phyloP scores from a whole-genome alignment of 2,113 vertebrate genomes.

The Himantopus leucocephalus region DNA sequence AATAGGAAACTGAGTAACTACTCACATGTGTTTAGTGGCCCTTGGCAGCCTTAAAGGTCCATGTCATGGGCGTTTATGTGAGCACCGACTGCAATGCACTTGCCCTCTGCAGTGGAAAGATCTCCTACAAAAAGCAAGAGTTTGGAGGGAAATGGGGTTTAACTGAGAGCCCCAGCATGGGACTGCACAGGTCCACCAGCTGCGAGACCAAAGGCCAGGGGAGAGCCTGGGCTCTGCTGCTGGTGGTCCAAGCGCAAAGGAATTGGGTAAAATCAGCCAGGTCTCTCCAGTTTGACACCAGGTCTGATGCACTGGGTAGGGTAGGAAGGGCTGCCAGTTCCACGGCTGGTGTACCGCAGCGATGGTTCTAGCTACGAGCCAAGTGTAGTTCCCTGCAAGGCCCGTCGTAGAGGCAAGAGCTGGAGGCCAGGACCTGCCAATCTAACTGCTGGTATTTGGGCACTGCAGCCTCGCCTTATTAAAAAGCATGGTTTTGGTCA shows the following conservation, averaged over 20 bases:
- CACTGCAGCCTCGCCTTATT: background rate
- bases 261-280: background rate
- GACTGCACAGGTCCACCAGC: fast-evolving
- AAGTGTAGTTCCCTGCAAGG: background rate
- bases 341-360: background rate
- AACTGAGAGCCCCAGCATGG: background rate
- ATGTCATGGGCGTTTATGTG: background rate
- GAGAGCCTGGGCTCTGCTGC: background rate
- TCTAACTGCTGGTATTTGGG: background rate
- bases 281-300: background rate
- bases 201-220: background rate
- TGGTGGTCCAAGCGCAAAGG: background rate
- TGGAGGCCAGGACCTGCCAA: background rate
- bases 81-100: background rate
- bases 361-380: background rate
- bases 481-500: background rate
- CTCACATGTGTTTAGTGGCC: background rate
- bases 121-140: background rate
- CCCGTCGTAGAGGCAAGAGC: background rate
- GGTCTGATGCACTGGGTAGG: background rate
- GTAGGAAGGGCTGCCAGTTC: background rate
- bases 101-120: background rate
- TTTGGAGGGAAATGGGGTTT: background rate
- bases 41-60: background rate
- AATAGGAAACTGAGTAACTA: background rate